These are phyloP conservation scores for Laothoe populi DNA, from an alignment of 2,888 invertebrate species.

Conservation along the genomic window DNA sequence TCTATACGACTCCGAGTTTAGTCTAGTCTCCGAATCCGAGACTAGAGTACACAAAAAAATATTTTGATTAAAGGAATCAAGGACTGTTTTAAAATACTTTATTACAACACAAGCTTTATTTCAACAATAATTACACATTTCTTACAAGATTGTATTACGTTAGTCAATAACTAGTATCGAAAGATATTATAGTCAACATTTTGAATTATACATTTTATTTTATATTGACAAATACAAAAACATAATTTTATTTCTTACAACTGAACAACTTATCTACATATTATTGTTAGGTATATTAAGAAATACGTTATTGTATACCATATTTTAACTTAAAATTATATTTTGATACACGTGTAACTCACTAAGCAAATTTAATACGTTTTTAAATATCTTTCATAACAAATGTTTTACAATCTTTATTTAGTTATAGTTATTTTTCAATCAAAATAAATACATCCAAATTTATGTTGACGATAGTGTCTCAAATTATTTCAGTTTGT, in stretches of 20 bases:
- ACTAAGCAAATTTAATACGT: background rate
- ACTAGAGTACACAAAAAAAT: too few species aligned
- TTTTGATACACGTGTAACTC: background rate
- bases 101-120: constrained; percentile 70
- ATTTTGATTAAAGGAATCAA: background rate
- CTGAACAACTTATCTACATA: constrained; percentile 33
- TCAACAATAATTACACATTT: constrained; percentile 75
- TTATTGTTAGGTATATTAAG: constrained; percentile 23
- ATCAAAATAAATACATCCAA: background rate
- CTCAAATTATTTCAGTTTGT: constrained; percentile 27
- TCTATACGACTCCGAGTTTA: too few species aligned
- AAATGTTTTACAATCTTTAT: too few species aligned
- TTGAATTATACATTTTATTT: constrained; percentile 28
- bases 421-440: background rate
- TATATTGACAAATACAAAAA: constrained; percentile 18
- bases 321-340: constrained; percentile 13
- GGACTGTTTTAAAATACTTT: background rate
- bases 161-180: constrained; percentile 33
- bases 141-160: constrained; percentile 62
- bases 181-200: constrained; percentile 34
- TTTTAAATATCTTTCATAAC: background rate
- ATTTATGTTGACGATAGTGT: background rate
- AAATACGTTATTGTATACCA: constrained; percentile 21
- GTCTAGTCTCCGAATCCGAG: too few species aligned
- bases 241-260: constrained; percentile 29